Percentiles rank a stretch among this genome's conserved stretches.
These are phyloP conservation scores for Parnassius mnemosyne DNA, from an alignment of 2,888 invertebrate species.

Conservation along the genomic window DNA sequence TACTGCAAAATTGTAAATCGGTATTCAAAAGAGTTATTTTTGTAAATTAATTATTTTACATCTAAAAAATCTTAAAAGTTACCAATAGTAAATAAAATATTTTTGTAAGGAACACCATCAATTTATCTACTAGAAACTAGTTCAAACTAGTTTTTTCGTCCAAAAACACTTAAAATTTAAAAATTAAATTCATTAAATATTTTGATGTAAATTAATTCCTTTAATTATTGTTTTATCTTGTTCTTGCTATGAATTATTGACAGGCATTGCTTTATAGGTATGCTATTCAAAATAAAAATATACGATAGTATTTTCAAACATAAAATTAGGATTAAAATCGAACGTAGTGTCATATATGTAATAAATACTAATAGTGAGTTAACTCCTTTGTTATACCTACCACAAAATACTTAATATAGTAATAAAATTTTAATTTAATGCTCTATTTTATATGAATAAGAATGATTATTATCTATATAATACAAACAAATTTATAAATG, in stretches of 20 bases:
- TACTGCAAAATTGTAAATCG: no score
- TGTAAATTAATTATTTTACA: not conserved
- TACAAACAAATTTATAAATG: no score
- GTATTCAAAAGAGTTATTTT: no score
- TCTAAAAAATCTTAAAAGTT: constrained; percentile 10
- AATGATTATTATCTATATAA: no score
- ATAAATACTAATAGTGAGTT: no score
- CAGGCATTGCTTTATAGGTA: not conserved
- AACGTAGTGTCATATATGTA: not conserved
- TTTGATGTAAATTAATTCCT: no score
- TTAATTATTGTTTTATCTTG: not conserved
- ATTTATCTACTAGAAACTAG: constrained; percentile 40
- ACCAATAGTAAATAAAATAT: constrained; percentile 5
- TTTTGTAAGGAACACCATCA: constrained; percentile 31
- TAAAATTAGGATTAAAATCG: not conserved
- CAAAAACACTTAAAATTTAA: constrained; percentile 21
- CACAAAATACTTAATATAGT: no score
- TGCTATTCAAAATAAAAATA: not conserved
- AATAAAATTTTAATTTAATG: no score
- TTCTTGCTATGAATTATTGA: not conserved
- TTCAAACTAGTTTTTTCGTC: constrained; percentile 39
- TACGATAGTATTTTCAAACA: not conserved
- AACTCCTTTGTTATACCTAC: no score
- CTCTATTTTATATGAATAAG: no score
- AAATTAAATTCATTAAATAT: not conserved